These are phyloP conservation scores for Neodiprion pinetum DNA, from an alignment of 1,140 invertebrate genomes.

Conservation along the genomic window DNA sequence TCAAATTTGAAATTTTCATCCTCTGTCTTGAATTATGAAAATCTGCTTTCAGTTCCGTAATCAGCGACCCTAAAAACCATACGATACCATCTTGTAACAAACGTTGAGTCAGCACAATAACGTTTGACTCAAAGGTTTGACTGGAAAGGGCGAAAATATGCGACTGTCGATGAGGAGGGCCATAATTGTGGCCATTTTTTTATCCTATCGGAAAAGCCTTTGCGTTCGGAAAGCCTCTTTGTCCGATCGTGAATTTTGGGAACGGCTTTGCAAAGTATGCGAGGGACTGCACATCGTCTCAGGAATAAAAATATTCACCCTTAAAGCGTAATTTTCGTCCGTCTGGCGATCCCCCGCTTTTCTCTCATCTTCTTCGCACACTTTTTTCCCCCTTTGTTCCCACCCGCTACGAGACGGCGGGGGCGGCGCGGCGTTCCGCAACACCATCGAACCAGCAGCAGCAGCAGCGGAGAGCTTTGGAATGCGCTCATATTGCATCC, in stretches of 20 bases:
- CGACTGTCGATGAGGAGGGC: not conserved
- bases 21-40: too few species aligned
- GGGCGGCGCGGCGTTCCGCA: not conserved
- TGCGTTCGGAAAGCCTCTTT: not conserved
- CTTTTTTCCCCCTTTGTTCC: not conserved
- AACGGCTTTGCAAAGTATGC: too few species aligned
- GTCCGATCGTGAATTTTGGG: not conserved
- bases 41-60: too few species aligned
- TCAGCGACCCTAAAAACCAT: too few species aligned
- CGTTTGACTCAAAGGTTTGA: too few species aligned
- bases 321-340: not conserved
- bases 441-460: not conserved
- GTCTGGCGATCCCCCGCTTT: not conserved
- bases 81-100: too few species aligned
- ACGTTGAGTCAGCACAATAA: too few species aligned
- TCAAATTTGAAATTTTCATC: too few species aligned
- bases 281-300: not conserved
- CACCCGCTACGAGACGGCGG: not conserved
- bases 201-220: not conserved
- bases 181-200: not conserved
- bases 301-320: not conserved
- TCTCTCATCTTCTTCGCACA: not conserved
- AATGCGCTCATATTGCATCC: conserved; percentile 27
- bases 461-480: not conserved
- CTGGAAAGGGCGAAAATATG: too few species aligned